phyloP scores from a whole-genome alignment of 2,888 invertebrate genomes.

The Anthrax anthrax region DNA sequence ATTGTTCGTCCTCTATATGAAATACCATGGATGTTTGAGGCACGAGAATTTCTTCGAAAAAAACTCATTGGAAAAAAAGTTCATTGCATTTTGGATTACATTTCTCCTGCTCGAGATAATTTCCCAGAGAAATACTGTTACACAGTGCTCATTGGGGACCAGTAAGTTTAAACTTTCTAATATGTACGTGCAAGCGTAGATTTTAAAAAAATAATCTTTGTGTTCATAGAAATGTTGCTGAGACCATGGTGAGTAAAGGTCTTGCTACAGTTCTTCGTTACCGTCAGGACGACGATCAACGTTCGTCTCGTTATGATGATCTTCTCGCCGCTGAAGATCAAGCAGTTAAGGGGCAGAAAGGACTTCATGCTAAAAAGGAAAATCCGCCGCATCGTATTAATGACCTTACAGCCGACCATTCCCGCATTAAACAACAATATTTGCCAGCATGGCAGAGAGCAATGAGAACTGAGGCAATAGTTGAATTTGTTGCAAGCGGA shows the following conservation, averaged over 20 bases:
- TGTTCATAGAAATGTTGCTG: conserved; percentile 69
- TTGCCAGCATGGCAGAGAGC: conserved; percentile 86
- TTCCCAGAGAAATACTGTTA: conserved; percentile 94
- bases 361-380: conserved; percentile 80
- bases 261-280: conserved; percentile 86
- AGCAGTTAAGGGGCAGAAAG: conserved; percentile 72
- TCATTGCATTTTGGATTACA: conserved; percentile 84
- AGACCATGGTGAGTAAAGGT: conserved; percentile 84
- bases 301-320: conserved; percentile 86
- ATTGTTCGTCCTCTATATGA: conserved; percentile 88
- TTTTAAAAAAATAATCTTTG: conserved; percentile 1
- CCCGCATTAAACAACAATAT: conserved; percentile 72
- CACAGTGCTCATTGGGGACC: conserved; percentile 71
- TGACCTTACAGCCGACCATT: conserved; percentile 55
- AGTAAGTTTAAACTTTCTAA: conserved; percentile 38
- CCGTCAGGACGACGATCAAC: conserved; percentile 88
- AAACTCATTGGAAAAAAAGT: conserved; percentile 92
- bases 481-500: conserved; percentile 95
- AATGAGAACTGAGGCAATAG: conserved; percentile 77
- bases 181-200: not conserved
- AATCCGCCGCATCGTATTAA: conserved; percentile 70
- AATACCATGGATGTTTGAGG: conserved; percentile 97
- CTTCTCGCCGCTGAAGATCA: conserved; percentile 85
- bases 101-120: conserved; percentile 85
- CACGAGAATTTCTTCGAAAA: conserved; percentile 90